These are phyloP conservation scores for Mesocentrotus franciscanus DNA, from an alignment of 53 echinoderm and acorn worm genomes.

Conservation along the genomic window DNA sequence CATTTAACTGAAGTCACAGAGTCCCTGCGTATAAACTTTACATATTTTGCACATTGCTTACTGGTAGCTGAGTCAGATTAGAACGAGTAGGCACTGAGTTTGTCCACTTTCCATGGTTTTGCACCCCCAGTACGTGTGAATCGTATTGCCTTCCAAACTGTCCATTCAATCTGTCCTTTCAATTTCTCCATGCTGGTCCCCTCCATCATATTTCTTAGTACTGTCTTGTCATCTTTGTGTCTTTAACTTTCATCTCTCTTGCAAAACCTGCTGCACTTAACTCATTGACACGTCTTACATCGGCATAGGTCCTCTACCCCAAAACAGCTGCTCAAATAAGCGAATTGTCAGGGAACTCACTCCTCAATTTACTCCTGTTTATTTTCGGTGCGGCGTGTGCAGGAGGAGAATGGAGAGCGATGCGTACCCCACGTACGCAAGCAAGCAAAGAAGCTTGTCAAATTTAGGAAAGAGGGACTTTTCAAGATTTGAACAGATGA, in stretches of 20 bases:
- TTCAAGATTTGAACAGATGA: conserved; percentile 65
- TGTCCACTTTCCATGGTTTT: not conserved
- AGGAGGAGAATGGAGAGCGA: not conserved
- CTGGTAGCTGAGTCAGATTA: not conserved
- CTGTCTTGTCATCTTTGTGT: conserved; percentile 1
- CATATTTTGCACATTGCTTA: not conserved
- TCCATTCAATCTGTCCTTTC: not conserved
- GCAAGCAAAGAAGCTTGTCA: conserved; percentile 60
- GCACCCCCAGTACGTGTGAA: not conserved
- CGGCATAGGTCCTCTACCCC: conserved; percentile 23
- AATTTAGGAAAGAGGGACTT: conserved; percentile 56
- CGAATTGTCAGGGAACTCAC: conserved; percentile 59
- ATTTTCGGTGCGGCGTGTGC: conserved; percentile 37
- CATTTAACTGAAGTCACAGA: conserved; percentile 42
- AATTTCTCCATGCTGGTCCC: not conserved
- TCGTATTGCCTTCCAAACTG: not conserved
- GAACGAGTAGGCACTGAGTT: not conserved
- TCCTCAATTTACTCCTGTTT: conserved; percentile 57
- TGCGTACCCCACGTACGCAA: conserved; percentile 29
- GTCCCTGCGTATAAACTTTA: conserved; percentile 33
- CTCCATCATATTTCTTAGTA: not conserved
- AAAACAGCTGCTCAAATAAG: conserved; percentile 64
- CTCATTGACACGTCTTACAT: conserved; percentile 52
- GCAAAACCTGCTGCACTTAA: conserved; percentile 27
- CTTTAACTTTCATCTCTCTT: conserved; percentile 19